Evolutionary conservation across 2,888 invertebrate species (phyloP).

Genomic region (Drosophila fungiperda): DNA sequence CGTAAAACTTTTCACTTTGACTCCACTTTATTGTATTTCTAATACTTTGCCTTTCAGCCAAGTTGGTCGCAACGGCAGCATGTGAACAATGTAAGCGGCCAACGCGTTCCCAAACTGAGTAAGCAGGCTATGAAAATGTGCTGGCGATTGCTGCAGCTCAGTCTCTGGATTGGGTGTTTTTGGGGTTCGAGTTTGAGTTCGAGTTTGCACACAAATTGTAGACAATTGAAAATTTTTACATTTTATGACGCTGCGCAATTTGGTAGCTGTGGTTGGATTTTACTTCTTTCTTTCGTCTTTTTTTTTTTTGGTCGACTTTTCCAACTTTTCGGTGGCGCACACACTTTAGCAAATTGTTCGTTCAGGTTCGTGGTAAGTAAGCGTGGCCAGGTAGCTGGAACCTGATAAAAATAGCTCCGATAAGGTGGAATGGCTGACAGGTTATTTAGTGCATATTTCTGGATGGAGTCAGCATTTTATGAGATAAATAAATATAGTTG

Average conservation of each 20-base stretch:
- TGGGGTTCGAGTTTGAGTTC: slow-evolving; percentile 35
- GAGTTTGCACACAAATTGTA: slow-evolving; percentile 69
- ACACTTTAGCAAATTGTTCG: slow-evolving; percentile 59
- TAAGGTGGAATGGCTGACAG: not conserved
- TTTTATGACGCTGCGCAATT: slow-evolving; percentile 79
- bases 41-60: slow-evolving; percentile 81
- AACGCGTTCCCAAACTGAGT: slow-evolving; percentile 70
- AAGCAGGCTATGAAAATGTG: slow-evolving; percentile 80
- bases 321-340: slow-evolving; percentile 39
- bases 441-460: slow-evolving; percentile 3
- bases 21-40: slow-evolving; percentile 82
- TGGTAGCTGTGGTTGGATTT: slow-evolving; percentile 55
- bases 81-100: slow-evolving; percentile 80
- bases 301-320: not conserved
- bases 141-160: slow-evolving; percentile 53
- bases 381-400: slow-evolving; percentile 30
- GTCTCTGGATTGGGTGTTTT: slow-evolving; percentile 9
- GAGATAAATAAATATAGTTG: not conserved
- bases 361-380: slow-evolving; percentile 4
- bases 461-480: slow-evolving; percentile 15
- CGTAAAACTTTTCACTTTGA: slow-evolving; percentile 83
- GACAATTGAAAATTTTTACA: slow-evolving; percentile 80
- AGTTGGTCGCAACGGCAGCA: slow-evolving; percentile 69
- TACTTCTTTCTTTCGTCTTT: not conserved
- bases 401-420: slow-evolving; percentile 13